These are phyloP conservation scores for Peromyscus eremicus DNA, from an alignment of 2,797 vertebrate genomes.

Conservation along the genomic window DNA sequence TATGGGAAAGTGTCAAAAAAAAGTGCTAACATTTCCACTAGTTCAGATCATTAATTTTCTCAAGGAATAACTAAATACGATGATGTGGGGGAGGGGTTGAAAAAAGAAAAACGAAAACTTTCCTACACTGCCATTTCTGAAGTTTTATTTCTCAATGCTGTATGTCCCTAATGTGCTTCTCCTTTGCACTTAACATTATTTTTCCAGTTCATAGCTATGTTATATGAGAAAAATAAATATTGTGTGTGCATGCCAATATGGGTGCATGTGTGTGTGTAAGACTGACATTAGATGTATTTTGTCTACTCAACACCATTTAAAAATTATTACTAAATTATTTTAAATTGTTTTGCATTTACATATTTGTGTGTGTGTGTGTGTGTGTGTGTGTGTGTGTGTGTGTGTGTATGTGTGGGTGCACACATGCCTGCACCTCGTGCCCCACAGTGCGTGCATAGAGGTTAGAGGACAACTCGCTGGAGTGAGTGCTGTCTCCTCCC, in stretches of 20 bases:
- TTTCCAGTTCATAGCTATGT: constrained; percentile 59
- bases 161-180: neutral
- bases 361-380: neutral
- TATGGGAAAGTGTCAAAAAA: constrained; percentile 74
- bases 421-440: too few species aligned
- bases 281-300: neutral
- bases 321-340: neutral
- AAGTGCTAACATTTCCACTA: constrained; percentile 78
- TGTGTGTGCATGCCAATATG: neutral
- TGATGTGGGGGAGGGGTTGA: neutral
- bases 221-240: constrained; percentile 24
- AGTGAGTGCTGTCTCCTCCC: neutral
- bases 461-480: neutral
- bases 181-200: constrained; percentile 21
- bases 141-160: constrained; percentile 69
- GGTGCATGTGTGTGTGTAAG: neutral
- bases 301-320: neutral
- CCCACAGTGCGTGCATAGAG: neutral
- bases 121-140: constrained; percentile 55
- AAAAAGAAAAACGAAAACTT: constrained; percentile 27
- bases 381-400: neutral
- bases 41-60: constrained; percentile 81
- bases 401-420: too few species aligned
- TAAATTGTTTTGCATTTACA: neutral
- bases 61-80: constrained; percentile 79